Base-by-base conservation (phyloP, 2,888 invertebrate genomes). In the Busseola fusca region DNA sequence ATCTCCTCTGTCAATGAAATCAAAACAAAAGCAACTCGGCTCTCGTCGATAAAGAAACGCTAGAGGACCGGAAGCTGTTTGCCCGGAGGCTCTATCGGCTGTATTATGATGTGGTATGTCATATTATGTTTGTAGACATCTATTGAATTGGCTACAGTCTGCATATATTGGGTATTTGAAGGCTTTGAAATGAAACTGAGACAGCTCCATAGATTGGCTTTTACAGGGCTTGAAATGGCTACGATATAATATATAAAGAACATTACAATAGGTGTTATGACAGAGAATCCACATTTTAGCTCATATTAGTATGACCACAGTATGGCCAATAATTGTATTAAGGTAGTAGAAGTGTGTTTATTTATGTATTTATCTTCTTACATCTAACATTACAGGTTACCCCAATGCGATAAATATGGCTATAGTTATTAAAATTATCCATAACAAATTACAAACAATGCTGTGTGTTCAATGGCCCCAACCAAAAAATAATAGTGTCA, bases 41-140 rank as follows among this genome's bases (percentile, higher is more conserved):
- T 59, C 45, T 66, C 34, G 21, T 62, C 66, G 64, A 81, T 78
- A 67, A 78, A 72, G 72, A 48, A 65, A 50, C 60, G 50, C 25
- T 54, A 62, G 72, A 58, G 72, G 48, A 68, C 48, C 73, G 82
- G 73, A 81, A 67, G 56, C 67, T 72, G 64, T 81, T 81, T 68
- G 60, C 78, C 78, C 66, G 81, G 72, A 78, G 78, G 82, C 74
- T 65, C 18, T 72, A 64, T 68, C 60, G 52, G 48, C 57, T 62
- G 40, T 65, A 58, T 81, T 65, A 72, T 58, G 73, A 72, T 50
- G 74, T 62, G 58, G 67, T 67, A 56, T 78, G 58, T 65, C 73
- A 68, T 78, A 62, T 64, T 60, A 57, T 62, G n/a, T 78, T 52
- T 45, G 42, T 82, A 58, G 45, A 45, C 59, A 56, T 50, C 48